Base-by-base conservation (phyloP, 2,113 vertebrate species). In the Myotis brandtii region DNA sequence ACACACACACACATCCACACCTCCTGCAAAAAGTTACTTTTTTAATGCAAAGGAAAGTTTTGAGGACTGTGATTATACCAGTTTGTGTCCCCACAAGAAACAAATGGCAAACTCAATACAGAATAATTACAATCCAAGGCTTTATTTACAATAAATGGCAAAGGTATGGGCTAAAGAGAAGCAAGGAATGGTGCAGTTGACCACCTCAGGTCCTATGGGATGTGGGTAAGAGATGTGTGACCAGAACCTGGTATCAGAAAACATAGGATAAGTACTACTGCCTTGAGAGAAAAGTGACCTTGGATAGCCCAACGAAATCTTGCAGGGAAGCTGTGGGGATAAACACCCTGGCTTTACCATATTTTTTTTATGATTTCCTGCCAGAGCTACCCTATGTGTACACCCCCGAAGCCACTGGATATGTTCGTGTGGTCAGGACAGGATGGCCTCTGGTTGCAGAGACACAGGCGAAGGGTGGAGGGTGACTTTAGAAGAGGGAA, bases 31-130 rank as follows among this genome's bases (percentile, higher is more conserved):
- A 67, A 50, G 13, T 66, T 50, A 73, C 66, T 18, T 93, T 20
- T n/a, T 92, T 77, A 87, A 89, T 48, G 18, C 76, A 93, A 80
- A 80, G 23, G 1, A 46, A 56, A 82, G 23, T 25, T 90, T 91
- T 93, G 62, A 83, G 3, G 21, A 70, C 9, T 69, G 14, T 48
- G 4, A 76, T 81, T 83, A 43, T 37, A 59, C 23, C 14, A 50
- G 16, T 56, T 69, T 79, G 16, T 82, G 21, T 81, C 4, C 37
- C n/a, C 3, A 43, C 9, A 79, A 17, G 27, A 94, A 79, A 76
- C 10, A 76, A 23, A 67, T 13, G 40, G 48, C 5, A 87, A 95
- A 91, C 1, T 52, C 9, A 40, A 23, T 17, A 34, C 5, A 62
- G 2, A 5, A 34, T 84, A 43, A 40, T 48, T 83, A 46, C 52